phyloP scores from a whole-genome alignment of 1,140 invertebrate species.

The Aricia agestis region DNA sequence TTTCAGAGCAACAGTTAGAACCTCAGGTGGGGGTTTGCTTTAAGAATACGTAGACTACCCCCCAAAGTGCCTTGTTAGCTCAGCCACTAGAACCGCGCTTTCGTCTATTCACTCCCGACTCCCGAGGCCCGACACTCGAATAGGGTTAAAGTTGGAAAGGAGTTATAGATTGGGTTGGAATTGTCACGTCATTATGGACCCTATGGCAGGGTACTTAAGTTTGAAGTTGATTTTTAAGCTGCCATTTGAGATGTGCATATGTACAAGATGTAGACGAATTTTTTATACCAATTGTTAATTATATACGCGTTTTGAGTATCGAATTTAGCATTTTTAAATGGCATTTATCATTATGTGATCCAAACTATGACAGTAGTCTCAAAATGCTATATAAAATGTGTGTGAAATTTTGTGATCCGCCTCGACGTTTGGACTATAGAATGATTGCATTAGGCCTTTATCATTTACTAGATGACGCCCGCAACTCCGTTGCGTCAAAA shows the following conservation, averaged over 20 bases:
- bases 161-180: background rate
- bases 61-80: conserved; percentile 33
- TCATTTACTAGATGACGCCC: too few relatives aligned
- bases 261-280: conserved; percentile 8
- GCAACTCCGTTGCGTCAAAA: too few relatives aligned
- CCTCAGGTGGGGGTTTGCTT: background rate
- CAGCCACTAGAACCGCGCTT: conserved; percentile 31
- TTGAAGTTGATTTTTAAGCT: background rate
- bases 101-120: conserved; percentile 30
- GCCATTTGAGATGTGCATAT: background rate
- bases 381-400: too few relatives aligned
- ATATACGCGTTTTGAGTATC: background rate
- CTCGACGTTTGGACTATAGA: too few relatives aligned
- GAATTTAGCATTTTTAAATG: background rate
- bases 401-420: too few relatives aligned
- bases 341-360: too few relatives aligned
- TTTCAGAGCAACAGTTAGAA: background rate
- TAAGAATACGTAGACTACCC: background rate
- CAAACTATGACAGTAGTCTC: too few relatives aligned
- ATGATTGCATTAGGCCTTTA: too few relatives aligned
- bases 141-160: conserved; percentile 29
- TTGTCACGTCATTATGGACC: conserved; percentile 21
- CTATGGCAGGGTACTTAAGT: conserved; percentile 4
- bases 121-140: conserved; percentile 22
- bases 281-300: background rate